Conservation (phyloP, 2,797 vertebrate genomes). For the Anabas testudineus region DNA sequence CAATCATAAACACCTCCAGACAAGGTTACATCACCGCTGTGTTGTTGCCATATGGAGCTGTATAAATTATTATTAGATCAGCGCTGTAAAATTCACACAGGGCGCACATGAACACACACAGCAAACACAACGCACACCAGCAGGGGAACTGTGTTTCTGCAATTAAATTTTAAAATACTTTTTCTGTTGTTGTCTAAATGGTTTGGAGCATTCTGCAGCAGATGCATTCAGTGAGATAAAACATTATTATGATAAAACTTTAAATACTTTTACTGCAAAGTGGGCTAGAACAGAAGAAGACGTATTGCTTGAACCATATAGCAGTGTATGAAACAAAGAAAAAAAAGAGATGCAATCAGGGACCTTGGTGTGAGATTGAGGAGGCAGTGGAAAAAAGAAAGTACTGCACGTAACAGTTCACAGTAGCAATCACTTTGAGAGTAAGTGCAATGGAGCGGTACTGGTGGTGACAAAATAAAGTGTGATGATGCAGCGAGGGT, state of each 20-base stretch:
- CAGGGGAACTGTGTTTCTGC: conserved; percentile 11
- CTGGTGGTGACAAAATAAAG: conserved; percentile 3
- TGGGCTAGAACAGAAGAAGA: no score
- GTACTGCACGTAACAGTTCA: conserved; percentile 2
- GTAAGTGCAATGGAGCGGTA: neutral
- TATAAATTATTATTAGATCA: conserved; percentile 60
- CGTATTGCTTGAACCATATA: neutral
- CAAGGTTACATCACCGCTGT: conserved; percentile 47
- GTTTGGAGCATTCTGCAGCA: neutral
- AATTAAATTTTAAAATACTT: neutral
- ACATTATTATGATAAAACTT: neutral
- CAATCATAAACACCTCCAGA: conserved; percentile 60
- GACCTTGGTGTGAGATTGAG: neutral
- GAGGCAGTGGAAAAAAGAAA: conserved; percentile 1
- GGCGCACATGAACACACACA: neutral
- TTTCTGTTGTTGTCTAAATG: neutral
- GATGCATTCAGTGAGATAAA: neutral
- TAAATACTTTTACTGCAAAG: no score
- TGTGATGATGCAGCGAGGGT: conserved; percentile 9
- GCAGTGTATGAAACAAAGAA: neutral
- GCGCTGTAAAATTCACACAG: conserved; percentile 26
- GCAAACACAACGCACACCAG: conserved; percentile 2
- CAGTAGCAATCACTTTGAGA: conserved; percentile 11
- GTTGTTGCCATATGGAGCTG: conserved; percentile 55
- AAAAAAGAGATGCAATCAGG: neutral